Evolutionary conservation across 2,888 invertebrate genomes (phyloP).

Genomic region (Antheraea assamensis): DNA sequence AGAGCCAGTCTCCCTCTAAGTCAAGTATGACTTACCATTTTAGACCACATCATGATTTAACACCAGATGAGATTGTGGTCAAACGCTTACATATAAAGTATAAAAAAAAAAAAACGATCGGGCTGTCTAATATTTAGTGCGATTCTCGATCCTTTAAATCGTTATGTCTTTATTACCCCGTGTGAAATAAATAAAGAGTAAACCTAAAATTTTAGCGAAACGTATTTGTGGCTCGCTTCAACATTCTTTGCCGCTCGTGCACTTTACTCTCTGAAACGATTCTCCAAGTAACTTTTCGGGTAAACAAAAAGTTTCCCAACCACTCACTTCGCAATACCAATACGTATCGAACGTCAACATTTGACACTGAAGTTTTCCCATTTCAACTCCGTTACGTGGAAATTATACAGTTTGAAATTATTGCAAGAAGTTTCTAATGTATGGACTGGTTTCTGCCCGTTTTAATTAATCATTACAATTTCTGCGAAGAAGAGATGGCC

Average conservation of each 20-base stretch:
- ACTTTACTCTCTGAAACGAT: conserved; percentile 16
- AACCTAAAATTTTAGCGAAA: conserved; percentile 4
- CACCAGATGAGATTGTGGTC: too few relatives aligned
- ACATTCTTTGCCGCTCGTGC: conserved; percentile 7
- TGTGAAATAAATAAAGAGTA: neutral
- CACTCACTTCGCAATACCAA: conserved; percentile 45
- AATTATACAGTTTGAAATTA: conserved; percentile 53
- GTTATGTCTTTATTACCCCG: neutral
- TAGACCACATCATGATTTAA: too few relatives aligned
- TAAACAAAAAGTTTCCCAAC: conserved; percentile 52
- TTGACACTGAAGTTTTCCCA: conserved; percentile 66
- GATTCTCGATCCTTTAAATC: neutral
- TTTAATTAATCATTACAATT: too few relatives aligned
- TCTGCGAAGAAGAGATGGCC: too few relatives aligned
- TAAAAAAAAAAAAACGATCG: too few relatives aligned
- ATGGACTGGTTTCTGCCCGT: too few relatives aligned
- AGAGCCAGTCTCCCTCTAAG: too few relatives aligned
- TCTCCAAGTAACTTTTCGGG: conserved; percentile 33
- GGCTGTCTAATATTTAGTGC: too few relatives aligned
- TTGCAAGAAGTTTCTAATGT: conserved; percentile 18
- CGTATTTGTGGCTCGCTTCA: neutral
- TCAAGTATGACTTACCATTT: too few relatives aligned
- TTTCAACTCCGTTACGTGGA: conserved; percentile 64
- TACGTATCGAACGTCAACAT: conserved; percentile 51
- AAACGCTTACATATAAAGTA: too few relatives aligned